Base-by-base conservation (phyloP, 2,113 vertebrate genomes). In the Thamnaconus septentrionalis region DNA sequence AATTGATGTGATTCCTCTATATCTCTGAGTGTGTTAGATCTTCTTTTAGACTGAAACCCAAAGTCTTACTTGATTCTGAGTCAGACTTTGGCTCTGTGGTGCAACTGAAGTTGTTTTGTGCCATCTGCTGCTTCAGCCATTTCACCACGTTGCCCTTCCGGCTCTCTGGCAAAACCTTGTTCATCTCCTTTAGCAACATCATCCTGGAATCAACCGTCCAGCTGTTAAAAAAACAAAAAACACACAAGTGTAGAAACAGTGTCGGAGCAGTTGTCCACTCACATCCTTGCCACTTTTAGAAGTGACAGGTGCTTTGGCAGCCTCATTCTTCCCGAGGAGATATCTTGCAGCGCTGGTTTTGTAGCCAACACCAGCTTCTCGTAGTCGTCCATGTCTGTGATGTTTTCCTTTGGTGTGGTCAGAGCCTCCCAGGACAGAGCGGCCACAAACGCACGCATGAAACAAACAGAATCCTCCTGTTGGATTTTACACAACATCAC, bases 81-180 rank as follows among this genome's bases (percentile, higher is more conserved):
- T 56, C 10, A 4, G 59, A 4, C 9, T 48, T 5, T 43, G 64
- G 58, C 10, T 0, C 73, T 41, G 53, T 46, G 6, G 65, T 82
- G 53, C 88, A 90, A 73, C 44, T 85, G 57, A 75, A 84, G 53
- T 76, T 3, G 10, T 79, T 81, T 56, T 78, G 51, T 4, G 41
- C 4, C 48, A 91, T 66, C 56, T 71, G 79, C 3, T 81, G 68
- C 68, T 84, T 92, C 1, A 51, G 58, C 91, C 90, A 92, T 0
- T 62, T 63, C 2, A 41, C 56, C 59, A 91, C 76, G 7, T 31
- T 1, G 4, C 12, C 52, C 52, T 53, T 84, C 54, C 86, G 70
- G 1, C 42, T 11, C 3, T 80, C 48, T n/a, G 86, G 67, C 56
- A 85, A 83, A 11, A 4, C 1, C 0, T 6, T n/a, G 41, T 81